Evolutionary conservation across 2,888 invertebrate species (phyloP).

Genomic region (Folsomia manolachei): DNA sequence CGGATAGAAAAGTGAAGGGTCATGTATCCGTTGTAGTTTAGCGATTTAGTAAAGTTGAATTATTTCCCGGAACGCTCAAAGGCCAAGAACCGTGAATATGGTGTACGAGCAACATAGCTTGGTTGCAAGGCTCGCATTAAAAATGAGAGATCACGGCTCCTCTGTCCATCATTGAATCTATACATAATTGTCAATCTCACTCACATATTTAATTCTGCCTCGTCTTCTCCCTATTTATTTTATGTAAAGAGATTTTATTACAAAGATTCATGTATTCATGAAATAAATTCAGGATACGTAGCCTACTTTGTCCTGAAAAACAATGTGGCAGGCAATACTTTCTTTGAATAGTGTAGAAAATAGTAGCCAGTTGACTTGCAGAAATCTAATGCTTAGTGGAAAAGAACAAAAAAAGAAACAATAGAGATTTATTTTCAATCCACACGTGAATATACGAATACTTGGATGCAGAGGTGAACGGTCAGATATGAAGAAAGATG

Average conservation of each 20-base stretch:
- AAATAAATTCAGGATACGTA: conserved; percentile 1
- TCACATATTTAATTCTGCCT: neutral
- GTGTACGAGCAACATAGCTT: too few species aligned
- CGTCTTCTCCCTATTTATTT: neutral
- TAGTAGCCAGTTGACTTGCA: neutral
- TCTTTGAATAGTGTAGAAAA: neutral
- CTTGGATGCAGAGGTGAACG: neutral
- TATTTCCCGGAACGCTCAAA: neutral
- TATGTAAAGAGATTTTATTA: too few species aligned
- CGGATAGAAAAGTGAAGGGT: too few species aligned
- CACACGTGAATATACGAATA: neutral
- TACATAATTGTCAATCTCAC: conserved; percentile 15
- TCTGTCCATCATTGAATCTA: conserved; percentile 9
- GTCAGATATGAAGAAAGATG: neutral
- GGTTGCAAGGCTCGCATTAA: too few species aligned
- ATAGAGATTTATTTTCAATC: neutral
- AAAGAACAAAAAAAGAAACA: neutral
- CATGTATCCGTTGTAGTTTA: too few species aligned
- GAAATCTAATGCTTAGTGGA: neutral
- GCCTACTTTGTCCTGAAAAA: too few species aligned
- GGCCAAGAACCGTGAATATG: too few species aligned
- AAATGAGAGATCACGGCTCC: conserved; percentile 13
- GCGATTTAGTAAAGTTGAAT: neutral
- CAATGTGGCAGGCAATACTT: neutral
- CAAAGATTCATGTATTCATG: conserved; percentile 2